Base-by-base conservation (phyloP, 2,888 invertebrate genomes). In the Branchipolynoe longqiensis region DNA sequence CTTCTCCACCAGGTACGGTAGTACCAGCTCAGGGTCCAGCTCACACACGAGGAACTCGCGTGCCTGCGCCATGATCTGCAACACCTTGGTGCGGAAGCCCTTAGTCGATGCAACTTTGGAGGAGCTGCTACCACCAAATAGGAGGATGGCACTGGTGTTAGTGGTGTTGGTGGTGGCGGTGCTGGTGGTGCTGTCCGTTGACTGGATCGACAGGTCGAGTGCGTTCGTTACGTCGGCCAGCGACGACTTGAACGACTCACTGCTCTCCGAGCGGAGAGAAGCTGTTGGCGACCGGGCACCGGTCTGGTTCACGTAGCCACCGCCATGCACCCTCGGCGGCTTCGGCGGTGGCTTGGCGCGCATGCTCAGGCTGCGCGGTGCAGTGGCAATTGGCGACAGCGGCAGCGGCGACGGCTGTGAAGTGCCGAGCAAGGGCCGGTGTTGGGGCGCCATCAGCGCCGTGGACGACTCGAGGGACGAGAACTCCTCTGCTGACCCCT, bases 21-120 rank as follows among this genome's bases (percentile, higher is more conserved):
- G 59, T 22, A 89, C 31, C 22, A n/a, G 33, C 28, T 83, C 86
- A 0, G 85, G 83, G 54, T 87, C 83, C 14, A 89, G 33, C 81
- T 88, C 88, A 48, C 38, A 48, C 8, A 83, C 78, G 14, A 89
- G 62, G 58, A 88, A 73, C 22, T 89, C 88, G 33, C 86, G 81
- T n/a, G 88, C 85, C 58, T 86, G 87, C 18, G 59, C 33, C 28
- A 89, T 64, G 73, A 89, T 84, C 33, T 83, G 40, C 56, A 83
- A 84, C 25, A 88, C 84, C 84, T 89, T 89, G n/a, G 83, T 86
- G 33, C 85, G 74, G n/a, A 84, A 40, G 6, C 36, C 69, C 25
- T 38, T 69, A 33, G 8, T 33, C 0, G 69, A 38, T 14, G 36
- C 69, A 18, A 69, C 22, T 38, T 38, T 33, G 36, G 69, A 33